A percentile compares a stretch with the other conserved stretches of the same genome.
phyloP scores from a whole-genome alignment of 2,113 vertebrate species.

The Dolichotis patagonum region DNA sequence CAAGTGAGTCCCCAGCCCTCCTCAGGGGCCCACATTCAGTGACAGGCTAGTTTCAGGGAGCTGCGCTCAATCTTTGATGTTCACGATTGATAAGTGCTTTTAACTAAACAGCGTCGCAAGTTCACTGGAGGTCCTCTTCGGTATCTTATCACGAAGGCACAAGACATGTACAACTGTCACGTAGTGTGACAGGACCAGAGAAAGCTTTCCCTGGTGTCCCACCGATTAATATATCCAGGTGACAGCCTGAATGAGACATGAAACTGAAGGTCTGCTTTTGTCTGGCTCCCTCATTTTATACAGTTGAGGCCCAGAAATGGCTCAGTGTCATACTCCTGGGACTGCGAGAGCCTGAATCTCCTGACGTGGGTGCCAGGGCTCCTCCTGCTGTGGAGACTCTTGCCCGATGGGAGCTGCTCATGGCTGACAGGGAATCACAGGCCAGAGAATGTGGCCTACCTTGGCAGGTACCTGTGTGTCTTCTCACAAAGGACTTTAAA shows the following conservation, averaged over 20 bases:
- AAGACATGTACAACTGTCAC: background rate
- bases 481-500: background rate
- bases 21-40: background rate
- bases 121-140: background rate
- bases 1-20: background rate
- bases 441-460: background rate
- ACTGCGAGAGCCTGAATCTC: background rate
- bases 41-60: background rate
- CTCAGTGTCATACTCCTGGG: background rate
- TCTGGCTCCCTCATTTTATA: background rate
- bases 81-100: background rate
- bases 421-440: background rate
- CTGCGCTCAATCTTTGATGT: background rate
- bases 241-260: background rate
- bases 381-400: background rate
- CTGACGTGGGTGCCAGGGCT: background rate
- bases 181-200: background rate
- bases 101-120: background rate
- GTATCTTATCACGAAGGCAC: background rate
- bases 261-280: background rate
- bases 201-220: background rate
- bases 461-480: background rate
- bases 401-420: accelerated
- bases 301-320: background rate
- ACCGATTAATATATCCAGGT: background rate